A percentile compares a stretch with the other conserved stretches of the same genome.
phyloP scores from a whole-genome alignment of 2,888 invertebrate species.

The Ferdinandea cuprea region DNA sequence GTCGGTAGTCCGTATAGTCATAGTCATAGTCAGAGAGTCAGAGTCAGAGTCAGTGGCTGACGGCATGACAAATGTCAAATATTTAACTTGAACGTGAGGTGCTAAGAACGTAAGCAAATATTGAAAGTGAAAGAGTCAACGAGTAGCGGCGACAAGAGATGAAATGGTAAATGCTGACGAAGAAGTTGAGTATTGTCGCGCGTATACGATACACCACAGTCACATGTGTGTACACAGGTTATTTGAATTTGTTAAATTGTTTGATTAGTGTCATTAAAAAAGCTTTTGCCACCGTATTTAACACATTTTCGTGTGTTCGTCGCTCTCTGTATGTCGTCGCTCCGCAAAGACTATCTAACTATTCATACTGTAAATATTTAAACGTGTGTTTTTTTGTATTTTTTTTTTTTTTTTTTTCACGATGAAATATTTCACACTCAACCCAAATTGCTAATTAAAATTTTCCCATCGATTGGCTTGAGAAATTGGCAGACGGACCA shows the following conservation, averaged over 20 bases:
- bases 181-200: conserved; percentile 32
- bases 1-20: conserved; percentile 49
- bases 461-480: conserved; percentile 77
- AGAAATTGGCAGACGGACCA: conserved; percentile 22
- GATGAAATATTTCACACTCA: conserved; percentile 69
- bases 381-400: conserved; percentile 21
- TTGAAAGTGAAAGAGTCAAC: conserved; percentile 74
- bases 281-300: conserved; percentile 75
- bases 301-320: conserved; percentile 37
- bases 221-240: conserved; percentile 64
- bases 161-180: not conserved
- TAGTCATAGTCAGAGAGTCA: too few relatives aligned
- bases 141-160: conserved; percentile 3
- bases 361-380: conserved; percentile 44
- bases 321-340: not conserved
- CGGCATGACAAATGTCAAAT: conserved; percentile 74
- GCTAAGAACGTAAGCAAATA: conserved; percentile 74
- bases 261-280: conserved; percentile 81
- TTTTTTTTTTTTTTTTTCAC: conserved; percentile 32
- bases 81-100: conserved; percentile 73
- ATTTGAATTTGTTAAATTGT: conserved; percentile 76
- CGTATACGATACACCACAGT: conserved; percentile 27
- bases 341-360: too few relatives aligned
- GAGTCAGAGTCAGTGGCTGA: conserved; percentile 58
- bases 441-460: conserved; percentile 78